Percentiles rank a stretch among this genome's conserved stretches.
Conservation (phyloP, 2,888 invertebrate genomes). For the Psylliodes chrysocephalus region DNA sequence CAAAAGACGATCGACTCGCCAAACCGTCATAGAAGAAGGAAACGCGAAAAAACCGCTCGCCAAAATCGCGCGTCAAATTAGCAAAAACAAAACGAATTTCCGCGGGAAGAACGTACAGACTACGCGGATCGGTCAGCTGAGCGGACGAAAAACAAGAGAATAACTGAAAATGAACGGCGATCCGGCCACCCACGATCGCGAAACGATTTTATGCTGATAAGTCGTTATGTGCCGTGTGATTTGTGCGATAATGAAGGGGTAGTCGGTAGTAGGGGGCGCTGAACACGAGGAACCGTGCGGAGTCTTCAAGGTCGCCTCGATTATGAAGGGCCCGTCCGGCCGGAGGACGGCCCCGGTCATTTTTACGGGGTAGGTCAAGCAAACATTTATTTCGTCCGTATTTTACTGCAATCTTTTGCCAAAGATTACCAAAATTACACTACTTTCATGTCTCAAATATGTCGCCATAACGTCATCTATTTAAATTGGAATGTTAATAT, state of each 20-base stretch:
- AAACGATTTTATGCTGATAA: conserved; percentile 53
- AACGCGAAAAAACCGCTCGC: background rate
- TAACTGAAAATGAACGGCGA: conserved; percentile 20
- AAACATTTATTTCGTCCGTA: too few relatives aligned
- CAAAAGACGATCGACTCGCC: background rate
- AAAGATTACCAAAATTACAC: too few relatives aligned
- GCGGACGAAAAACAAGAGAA: conserved; percentile 19
- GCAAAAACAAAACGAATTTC: background rate
- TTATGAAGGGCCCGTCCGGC: conserved; percentile 47
- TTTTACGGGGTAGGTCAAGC: background rate
- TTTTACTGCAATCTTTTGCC: too few relatives aligned
- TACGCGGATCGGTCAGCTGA: background rate
- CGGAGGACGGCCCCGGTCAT: conserved; percentile 8
- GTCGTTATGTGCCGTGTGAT: conserved; percentile 52
- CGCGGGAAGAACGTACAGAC: background rate
- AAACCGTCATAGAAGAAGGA: background rate
- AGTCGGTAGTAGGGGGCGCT: conserved; percentile 47
- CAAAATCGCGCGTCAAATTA: background rate
- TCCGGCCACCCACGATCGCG: conserved; percentile 17
- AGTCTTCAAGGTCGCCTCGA: conserved; percentile 53
- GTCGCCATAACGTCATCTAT: too few relatives aligned
- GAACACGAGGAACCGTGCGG: conserved; percentile 24
- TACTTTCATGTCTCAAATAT: too few relatives aligned
- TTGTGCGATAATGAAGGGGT: conserved; percentile 57
- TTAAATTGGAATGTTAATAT: too few relatives aligned